phyloP scores from a whole-genome alignment of 2,113 vertebrate species.

The Corythaixoides concolor region DNA sequence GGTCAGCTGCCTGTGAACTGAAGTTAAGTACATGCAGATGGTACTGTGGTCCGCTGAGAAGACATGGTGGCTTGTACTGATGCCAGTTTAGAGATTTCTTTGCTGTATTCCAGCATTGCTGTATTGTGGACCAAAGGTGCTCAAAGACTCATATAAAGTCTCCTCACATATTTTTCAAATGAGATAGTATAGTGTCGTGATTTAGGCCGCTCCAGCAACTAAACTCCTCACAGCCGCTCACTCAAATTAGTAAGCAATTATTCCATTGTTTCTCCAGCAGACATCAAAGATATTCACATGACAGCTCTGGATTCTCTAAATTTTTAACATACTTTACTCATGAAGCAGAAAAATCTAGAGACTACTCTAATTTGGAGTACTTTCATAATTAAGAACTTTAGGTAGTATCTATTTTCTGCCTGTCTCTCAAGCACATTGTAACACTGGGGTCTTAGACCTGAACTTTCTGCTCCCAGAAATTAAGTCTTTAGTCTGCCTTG shows the following conservation, averaged over 20 bases:
- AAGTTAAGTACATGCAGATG: neutral
- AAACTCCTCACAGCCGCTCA: no score
- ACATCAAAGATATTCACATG: neutral
- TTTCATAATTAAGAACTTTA: neutral
- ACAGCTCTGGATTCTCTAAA: neutral
- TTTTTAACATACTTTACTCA: neutral
- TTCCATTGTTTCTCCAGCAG: neutral
- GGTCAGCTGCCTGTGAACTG: neutral
- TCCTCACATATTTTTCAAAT: neutral
- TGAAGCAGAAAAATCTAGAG: neutral
- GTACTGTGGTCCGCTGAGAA: neutral
- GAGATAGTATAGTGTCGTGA: neutral
- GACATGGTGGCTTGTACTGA: fast-evolving
- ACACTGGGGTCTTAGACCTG: neutral
- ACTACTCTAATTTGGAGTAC: neutral
- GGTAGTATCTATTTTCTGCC: neutral
- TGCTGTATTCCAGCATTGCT: neutral
- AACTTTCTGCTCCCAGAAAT: neutral
- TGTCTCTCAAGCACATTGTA: neutral
- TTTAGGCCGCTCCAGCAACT: no score
- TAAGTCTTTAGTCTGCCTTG: neutral
- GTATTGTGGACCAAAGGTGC: neutral
- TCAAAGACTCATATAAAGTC: neutral
- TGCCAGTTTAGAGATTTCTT: neutral
- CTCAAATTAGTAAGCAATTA: neutral